A percentile compares a stretch with the other conserved stretches of the same genome.
Conservation (phyloP, 2,113 vertebrate species). For the Epinephelus moara region DNA sequence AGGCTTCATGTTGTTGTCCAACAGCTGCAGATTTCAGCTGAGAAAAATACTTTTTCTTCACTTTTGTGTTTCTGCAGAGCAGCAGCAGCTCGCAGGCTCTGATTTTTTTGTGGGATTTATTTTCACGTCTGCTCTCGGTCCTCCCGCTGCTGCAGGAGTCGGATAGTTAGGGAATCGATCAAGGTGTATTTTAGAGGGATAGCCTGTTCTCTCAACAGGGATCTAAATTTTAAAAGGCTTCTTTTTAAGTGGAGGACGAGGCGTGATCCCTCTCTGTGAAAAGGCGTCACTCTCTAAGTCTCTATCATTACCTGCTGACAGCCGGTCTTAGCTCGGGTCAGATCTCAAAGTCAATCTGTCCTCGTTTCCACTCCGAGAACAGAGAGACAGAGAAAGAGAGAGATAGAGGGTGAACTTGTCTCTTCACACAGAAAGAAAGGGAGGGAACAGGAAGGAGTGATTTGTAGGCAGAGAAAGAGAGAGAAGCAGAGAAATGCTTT, state of each 20-base stretch:
- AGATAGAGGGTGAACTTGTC: slow-evolving; percentile 85
- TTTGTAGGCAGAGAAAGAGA: slow-evolving; percentile 36
- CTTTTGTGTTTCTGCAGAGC: neutral
- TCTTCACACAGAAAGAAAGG: slow-evolving; percentile 42
- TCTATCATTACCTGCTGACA: slow-evolving; percentile 76
- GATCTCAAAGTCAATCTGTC: slow-evolving; percentile 74
- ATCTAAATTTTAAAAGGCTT: slow-evolving; percentile 75
- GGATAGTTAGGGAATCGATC: slow-evolving; percentile 61
- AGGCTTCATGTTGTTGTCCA: neutral
- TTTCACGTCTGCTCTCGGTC: slow-evolving; percentile 20
- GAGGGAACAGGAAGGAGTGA: slow-evolving; percentile 11
- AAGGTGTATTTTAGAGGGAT: slow-evolving; percentile 64
- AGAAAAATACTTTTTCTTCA: neutral
- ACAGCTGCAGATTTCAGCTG: neutral
- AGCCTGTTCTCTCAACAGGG: slow-evolving; percentile 64
- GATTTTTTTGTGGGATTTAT: slow-evolving; percentile 46
- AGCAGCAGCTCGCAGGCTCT: slow-evolving; percentile 9
- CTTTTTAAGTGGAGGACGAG: slow-evolving; percentile 70
- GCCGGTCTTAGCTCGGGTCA: slow-evolving; percentile 65
- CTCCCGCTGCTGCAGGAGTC: slow-evolving; percentile 44
- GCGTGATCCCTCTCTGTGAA: slow-evolving; percentile 69
- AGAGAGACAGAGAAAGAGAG: slow-evolving; percentile 74
- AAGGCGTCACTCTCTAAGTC: slow-evolving; percentile 67
- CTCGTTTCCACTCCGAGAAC: slow-evolving; percentile 59
- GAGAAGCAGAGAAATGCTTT: slow-evolving; percentile 4